Base-by-base conservation (phyloP, 2,797 vertebrate genomes). In the Coregonus suidteri region DNA sequence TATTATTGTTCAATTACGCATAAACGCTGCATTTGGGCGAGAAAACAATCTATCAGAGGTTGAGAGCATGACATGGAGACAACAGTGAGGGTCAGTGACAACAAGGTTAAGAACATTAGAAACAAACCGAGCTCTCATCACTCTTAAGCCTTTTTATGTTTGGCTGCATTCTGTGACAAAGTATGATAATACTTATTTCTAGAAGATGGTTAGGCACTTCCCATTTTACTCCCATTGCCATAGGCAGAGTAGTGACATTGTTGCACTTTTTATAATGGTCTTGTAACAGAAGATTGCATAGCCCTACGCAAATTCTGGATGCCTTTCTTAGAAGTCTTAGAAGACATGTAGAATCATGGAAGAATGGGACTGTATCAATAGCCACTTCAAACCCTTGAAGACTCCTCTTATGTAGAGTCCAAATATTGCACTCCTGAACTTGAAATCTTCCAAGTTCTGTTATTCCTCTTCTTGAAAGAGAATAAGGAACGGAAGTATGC, bases 241-340 rank as follows among this genome's bases (percentile, higher is more conserved):
- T 35, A 6, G 75, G 84, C 78, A 77, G 83, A 79, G 69, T 66
- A 41, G 20, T 64, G 74, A 64, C 16, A 83, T 1, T 5, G 54
- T 78, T 70, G 71, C 52, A n/a, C 52, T 83, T 89, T 88, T 83
- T 75, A 75, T 77, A 78, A 88, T 83, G 83, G 79, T 85, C 84
- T 88, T 88, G 83, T 90, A 86, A 85, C 86, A 88, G 88, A 89
- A 87, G 85, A 91, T 91, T 85, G 87, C 79, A 79, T 75, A 83
- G 80, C 72, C 87, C 81, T 74, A 83, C 79, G 88, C 88, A 83
- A 59, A 80, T 76, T 77, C 84, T 83, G 68, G 76, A 85, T 75
- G 82, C 75, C 66, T 89, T 80, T 86, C 75, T 76, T 64, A 65
- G 66, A 76, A 73, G 83, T 71, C 77, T 91, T 88, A 90, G 88